Conservation (phyloP, 2,113 vertebrate genomes). For the Epinephelus cyanopodus region DNA sequence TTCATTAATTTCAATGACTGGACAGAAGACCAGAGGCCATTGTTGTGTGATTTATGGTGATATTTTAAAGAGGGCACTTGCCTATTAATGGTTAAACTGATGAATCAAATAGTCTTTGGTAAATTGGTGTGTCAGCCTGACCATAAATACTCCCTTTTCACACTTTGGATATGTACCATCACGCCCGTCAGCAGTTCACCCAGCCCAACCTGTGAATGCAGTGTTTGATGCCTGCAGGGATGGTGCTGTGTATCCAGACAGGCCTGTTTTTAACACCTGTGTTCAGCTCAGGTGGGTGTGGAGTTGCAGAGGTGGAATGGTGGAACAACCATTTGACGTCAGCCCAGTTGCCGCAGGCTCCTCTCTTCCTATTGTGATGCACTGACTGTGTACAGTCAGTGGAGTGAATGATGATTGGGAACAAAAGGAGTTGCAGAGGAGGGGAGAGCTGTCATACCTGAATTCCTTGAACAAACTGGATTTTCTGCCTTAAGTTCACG, state of each 20-base stretch:
- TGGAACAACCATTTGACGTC: constrained; percentile 32
- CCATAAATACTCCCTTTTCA: background rate
- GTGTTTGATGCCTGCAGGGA: constrained; percentile 12
- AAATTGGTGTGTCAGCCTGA: background rate
- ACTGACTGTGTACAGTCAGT: background rate
- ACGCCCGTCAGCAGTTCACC: background rate
- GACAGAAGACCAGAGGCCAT: background rate
- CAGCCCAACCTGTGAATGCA: background rate
- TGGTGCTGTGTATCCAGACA: background rate
- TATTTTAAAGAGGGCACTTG: background rate
- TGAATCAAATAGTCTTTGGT: background rate
- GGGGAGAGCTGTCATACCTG: background rate
- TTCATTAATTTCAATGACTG: background rate
- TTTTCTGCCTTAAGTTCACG: background rate
- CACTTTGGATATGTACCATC: background rate
- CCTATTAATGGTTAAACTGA: background rate
- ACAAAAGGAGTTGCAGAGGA: background rate
- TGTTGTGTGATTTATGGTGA: background rate
- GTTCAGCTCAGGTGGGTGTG: constrained; percentile 17
- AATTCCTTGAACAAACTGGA: background rate
- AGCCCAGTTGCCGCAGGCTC: background rate
- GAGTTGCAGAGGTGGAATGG: background rate
- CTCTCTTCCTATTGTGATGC: background rate
- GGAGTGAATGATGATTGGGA: background rate
- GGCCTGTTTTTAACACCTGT: constrained; percentile 37